Base-by-base conservation (phyloP, 2,888 invertebrate species). In the Amblyjoppa fuscipennis region DNA sequence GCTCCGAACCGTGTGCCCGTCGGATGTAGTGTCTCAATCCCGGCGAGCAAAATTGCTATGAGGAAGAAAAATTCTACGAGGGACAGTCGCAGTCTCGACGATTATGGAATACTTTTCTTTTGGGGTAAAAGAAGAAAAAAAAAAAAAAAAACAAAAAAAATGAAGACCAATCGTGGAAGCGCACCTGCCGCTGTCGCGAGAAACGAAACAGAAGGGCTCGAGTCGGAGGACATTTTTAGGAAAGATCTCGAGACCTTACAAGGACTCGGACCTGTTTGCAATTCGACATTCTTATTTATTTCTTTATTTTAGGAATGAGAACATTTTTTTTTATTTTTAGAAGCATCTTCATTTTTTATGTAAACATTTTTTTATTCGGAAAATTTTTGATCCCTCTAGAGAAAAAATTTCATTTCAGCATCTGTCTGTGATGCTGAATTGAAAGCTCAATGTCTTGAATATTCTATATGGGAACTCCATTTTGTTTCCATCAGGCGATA, bases 11-110 rank as follows among this genome's bases (percentile, higher is more conserved):
- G 73, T 45, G 68, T 70, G 64, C 81, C 71, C 78, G 66, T 79
- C 71, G 64, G 16, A 49, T 59, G 75, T 82, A 85, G 85, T 82
- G 85, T 76, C 85, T 85, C 85, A 85, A 85, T 85, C 82, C 79
- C 79, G 85, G 75, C 75, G 82, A 83, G 71, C 79, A 51, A 85
- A 85, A 85, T 85, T 76, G 82, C 75, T 68, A 68, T 53, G 66
- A 53, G 28, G 74, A 20, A 56, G 53, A 71, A 85, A 81, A 85
- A 85, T 80, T 85, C 76, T 73, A 53, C 73, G 34, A n/a, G 61
- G 31, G 28, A 16, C 49, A 34, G 61, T 61, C 28, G 28, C 49
- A 20, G 31, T 61, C 49, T 34, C 34, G 34, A 51, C 75, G 66
- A 76, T 76, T 66, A 64, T 66, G 20, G 66, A 66, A 76, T 76